Percentiles rank a stretch among this genome's conserved stretches.
Evolutionary conservation across 92 coral and sea anemone species (phyloP).

Genomic region (Siderastrea radians): DNA sequence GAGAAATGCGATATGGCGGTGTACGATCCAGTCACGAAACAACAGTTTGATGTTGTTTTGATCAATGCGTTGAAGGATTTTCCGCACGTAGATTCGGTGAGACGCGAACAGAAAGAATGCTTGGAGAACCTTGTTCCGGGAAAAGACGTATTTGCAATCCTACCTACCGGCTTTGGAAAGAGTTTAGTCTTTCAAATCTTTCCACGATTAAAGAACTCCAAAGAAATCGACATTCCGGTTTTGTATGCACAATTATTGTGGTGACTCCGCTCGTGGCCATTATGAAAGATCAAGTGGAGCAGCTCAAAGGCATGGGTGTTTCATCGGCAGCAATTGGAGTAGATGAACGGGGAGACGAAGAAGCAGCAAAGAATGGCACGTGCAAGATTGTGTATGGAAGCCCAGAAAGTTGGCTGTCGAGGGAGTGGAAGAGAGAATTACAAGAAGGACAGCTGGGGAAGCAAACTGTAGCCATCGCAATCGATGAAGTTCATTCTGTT

Average conservation of each 20-base stretch:
- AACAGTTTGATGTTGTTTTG: not conserved
- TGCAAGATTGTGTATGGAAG: conserved; percentile 23
- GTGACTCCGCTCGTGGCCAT: conserved; percentile 9
- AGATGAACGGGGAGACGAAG: not conserved
- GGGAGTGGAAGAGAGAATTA: conserved; percentile 22
- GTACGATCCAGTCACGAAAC: too few relatives aligned
- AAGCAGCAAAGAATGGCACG: conserved; percentile 1
- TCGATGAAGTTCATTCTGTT: conserved; percentile 41
- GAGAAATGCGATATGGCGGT: conserved; percentile 19
- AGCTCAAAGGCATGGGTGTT: not conserved
- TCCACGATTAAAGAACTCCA: not conserved
- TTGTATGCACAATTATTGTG: not conserved
- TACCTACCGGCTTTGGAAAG: conserved; percentile 30
- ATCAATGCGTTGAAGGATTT: not conserved
- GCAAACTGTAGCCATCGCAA: conserved; percentile 30
- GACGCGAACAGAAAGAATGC: not conserved
- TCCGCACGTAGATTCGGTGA: not conserved
- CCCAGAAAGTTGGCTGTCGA: conserved; percentile 30
- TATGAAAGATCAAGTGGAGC: conserved; percentile 24
- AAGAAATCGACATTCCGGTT: not conserved
- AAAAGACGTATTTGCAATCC: conserved; percentile 28
- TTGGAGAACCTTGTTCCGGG: not conserved
- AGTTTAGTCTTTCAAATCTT: conserved; percentile 24
- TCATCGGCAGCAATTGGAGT: conserved; percentile 9
- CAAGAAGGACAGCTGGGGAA: conserved; percentile 17